These are phyloP conservation scores for Lysiphlebus fabarum DNA, from an alignment of 1,140 invertebrate species.

Conservation along the genomic window DNA sequence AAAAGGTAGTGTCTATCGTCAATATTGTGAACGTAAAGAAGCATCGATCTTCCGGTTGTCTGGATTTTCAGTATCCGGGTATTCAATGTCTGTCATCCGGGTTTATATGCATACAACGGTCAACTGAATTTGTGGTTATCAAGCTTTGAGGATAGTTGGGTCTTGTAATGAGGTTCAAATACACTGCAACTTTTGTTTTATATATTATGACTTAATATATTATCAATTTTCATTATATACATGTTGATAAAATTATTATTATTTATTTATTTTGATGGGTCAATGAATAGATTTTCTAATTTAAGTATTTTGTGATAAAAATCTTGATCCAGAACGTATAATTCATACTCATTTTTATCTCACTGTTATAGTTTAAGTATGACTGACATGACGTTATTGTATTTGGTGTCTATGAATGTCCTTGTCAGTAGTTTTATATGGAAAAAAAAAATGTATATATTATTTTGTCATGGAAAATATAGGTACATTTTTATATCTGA, in stretches of 20 bases:
- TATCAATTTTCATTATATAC: too few relatives aligned
- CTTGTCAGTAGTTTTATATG: slow-evolving; percentile 25
- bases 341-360: neutral
- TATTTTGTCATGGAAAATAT: too few relatives aligned
- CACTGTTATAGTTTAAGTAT: slow-evolving; percentile 40
- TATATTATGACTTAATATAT: too few relatives aligned
- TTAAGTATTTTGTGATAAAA: slow-evolving; percentile 27
- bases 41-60: slow-evolving; percentile 18
- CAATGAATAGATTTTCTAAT: too few relatives aligned
- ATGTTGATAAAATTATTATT: too few relatives aligned
- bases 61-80: slow-evolving; percentile 1
- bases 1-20: slow-evolving; percentile 6
- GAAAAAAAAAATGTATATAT: too few relatives aligned
- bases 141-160: neutral
- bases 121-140: neutral
- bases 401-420: slow-evolving; percentile 33
- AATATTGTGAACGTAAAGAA: slow-evolving; percentile 8
- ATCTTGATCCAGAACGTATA: slow-evolving; percentile 39
- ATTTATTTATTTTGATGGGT: too few relatives aligned
- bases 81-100: slow-evolving; percentile 15
- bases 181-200: too few relatives aligned
- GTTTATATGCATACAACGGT: slow-evolving; percentile 10
- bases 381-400: slow-evolving; percentile 50
- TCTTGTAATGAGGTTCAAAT: too few relatives aligned
- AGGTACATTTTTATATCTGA: too few relatives aligned